These are phyloP conservation scores for Uromys caudimaculatus DNA, from an alignment of 2,797 vertebrate genomes.

Conservation along the genomic window DNA sequence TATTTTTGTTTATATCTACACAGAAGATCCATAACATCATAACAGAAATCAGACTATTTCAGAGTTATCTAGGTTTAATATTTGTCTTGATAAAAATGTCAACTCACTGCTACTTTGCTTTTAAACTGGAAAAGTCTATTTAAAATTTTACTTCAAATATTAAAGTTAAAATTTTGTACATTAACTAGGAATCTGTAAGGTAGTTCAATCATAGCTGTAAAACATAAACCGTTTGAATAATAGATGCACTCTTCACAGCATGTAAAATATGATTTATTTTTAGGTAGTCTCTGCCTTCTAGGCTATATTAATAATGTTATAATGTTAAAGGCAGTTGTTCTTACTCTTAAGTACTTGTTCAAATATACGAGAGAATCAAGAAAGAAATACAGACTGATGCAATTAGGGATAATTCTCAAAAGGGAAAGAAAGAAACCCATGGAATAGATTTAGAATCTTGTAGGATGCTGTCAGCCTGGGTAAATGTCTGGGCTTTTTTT, in stretches of 20 bases:
- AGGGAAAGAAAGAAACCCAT: not conserved
- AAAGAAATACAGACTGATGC: not conserved
- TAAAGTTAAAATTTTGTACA: not conserved
- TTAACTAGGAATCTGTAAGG: not conserved
- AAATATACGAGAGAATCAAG: not conserved
- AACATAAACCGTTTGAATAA: slow-evolving; percentile 13
- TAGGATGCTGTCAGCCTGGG: not conserved
- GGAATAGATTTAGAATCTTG: not conserved
- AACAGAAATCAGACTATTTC: not conserved
- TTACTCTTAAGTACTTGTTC: not conserved
- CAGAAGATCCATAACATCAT: not conserved
- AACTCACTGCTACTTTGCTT: not conserved
- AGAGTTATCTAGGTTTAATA: not conserved
- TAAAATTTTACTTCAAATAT: slow-evolving; percentile 7
- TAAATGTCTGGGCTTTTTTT: not conserved
- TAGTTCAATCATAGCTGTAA: not conserved
- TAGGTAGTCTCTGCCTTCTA: not conserved
- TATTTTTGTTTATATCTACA: not conserved
- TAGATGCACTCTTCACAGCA: not conserved
- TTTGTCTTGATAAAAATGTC: slow-evolving; percentile 26
- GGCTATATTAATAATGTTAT: not conserved
- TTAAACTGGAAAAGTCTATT: slow-evolving; percentile 24
- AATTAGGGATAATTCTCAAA: not conserved
- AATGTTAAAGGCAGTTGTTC: not conserved
- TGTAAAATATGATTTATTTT: not conserved